Base-by-base conservation (phyloP, 2,113 vertebrate genomes). In the Epinephelus moara region DNA sequence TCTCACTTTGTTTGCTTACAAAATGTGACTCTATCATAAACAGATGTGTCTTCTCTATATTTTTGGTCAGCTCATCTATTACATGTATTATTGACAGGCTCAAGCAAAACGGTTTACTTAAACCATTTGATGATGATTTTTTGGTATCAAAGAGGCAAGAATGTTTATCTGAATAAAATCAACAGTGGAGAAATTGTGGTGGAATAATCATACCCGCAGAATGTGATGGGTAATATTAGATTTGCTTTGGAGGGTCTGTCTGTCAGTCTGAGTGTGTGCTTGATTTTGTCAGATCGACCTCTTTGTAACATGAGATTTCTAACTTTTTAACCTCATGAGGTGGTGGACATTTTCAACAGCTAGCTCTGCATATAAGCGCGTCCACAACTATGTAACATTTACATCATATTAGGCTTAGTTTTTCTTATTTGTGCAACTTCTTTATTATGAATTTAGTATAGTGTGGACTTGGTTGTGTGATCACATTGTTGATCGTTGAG, bases 1-100 rank as follows among this genome's bases (percentile, higher is more conserved):
- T 85, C 76, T 66, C 50, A 13, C 86, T 86, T 89, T 92, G 73
- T 86, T 86, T 92, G 77, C 77, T 81, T 74, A 80, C 68, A 62
- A 78, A 87, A 84, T 87, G 33, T 52, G 66, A 70, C 68, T 90
- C 45, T 72, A 87, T 91, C 74, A 86, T 74, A 70, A 19, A 42
- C 88, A 90, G 33, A 82, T 88, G 85, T 61, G 74, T 59, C 64
- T 57, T 52, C 57, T 68, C 52, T 70, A n/a, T 82, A 69, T 66
- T 63, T 85, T 73, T 78, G 75, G 81, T 68, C 45, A 52, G 17
- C 45, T 59, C 37, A 53, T 78, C 53, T 66, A 63, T 82, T 66
- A 45, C 11, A 45, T 2, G 9, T 45, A 75, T 47, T 66, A 71
- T 56, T 75, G 75, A 85, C 17, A 57, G 23, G 42, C 30, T 27